These are phyloP conservation scores for Actinia tenebrosa DNA, from an alignment of 64 coral and sea anemone species.

Conservation along the genomic window DNA sequence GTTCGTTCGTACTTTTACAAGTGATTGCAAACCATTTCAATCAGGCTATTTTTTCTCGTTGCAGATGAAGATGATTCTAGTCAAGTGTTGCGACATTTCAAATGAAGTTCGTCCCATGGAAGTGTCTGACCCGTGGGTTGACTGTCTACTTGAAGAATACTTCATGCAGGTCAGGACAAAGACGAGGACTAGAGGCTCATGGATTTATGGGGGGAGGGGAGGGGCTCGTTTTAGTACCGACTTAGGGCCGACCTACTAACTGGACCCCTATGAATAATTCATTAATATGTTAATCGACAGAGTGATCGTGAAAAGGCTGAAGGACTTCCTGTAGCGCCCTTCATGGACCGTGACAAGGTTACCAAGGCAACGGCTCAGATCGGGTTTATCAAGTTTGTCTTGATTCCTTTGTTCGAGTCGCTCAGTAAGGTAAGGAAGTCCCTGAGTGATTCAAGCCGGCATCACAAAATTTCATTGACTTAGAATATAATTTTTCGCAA, in stretches of 20 bases:
- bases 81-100: slow-evolving; percentile 80
- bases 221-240: too few species aligned
- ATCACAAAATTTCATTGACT: too few species aligned
- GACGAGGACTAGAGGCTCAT: too few species aligned
- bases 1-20: background rate
- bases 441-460: too few species aligned
- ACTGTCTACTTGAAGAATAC: slow-evolving; percentile 73
- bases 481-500: too few species aligned
- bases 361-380: slow-evolving; percentile 78
- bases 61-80: slow-evolving; percentile 74
- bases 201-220: too few species aligned
- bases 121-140: slow-evolving; percentile 72
- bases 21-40: background rate
- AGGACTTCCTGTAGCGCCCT: slow-evolving; percentile 69
- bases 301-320: slow-evolving; percentile 79
- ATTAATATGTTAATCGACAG: background rate
- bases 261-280: background rate
- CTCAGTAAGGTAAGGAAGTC: slow-evolving; percentile 57
- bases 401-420: slow-evolving; percentile 75
- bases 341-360: slow-evolving; percentile 83
- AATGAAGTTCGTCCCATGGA: slow-evolving; percentile 79
- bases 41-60: background rate
- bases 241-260: too few species aligned
- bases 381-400: slow-evolving; percentile 81
- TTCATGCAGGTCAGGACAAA: slow-evolving; percentile 59